Evolutionary conservation across 1,140 invertebrate genomes (phyloP).

Genomic region (Oreohelix idahoensis): DNA sequence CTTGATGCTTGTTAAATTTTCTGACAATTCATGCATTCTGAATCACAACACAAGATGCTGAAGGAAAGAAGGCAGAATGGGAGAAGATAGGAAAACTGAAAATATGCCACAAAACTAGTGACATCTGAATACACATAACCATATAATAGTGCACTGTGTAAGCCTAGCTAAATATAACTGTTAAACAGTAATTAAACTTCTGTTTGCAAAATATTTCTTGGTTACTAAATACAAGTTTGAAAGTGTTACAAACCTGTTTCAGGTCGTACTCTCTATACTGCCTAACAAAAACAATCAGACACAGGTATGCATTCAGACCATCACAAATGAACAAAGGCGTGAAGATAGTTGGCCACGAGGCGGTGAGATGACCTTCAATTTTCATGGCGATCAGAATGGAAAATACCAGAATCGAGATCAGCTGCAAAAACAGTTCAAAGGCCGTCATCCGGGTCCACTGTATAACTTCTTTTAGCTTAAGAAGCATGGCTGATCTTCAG

Average conservation of each 20-base stretch:
- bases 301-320: conserved; percentile 93
- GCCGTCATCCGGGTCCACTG: conserved; percentile 92
- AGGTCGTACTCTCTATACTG: conserved; percentile 78
- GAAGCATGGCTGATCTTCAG: conserved; percentile 80
- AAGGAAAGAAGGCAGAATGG: too few species aligned
- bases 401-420: conserved; percentile 87
- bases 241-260: conserved; percentile 22
- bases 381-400: conserved; percentile 84
- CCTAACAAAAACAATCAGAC: conserved; percentile 92
- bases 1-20: too few species aligned
- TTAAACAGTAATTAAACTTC: too few species aligned
- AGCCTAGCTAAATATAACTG: too few species aligned
- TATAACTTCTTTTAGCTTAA: conserved; percentile 89
- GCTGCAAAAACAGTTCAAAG: conserved; percentile 93
- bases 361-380: conserved; percentile 65
- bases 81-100: too few species aligned
- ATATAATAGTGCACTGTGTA: too few species aligned
- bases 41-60: too few species aligned
- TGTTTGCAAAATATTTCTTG: too few species aligned
- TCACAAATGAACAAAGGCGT: conserved; percentile 91
- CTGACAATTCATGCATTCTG: too few species aligned
- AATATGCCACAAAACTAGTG: too few species aligned
- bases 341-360: conserved; percentile 85
- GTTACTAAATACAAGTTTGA: too few species aligned
- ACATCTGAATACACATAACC: too few species aligned